These are phyloP conservation scores for Scarus forsteni DNA, from an alignment of 2,797 vertebrate species.

Conservation along the genomic window DNA sequence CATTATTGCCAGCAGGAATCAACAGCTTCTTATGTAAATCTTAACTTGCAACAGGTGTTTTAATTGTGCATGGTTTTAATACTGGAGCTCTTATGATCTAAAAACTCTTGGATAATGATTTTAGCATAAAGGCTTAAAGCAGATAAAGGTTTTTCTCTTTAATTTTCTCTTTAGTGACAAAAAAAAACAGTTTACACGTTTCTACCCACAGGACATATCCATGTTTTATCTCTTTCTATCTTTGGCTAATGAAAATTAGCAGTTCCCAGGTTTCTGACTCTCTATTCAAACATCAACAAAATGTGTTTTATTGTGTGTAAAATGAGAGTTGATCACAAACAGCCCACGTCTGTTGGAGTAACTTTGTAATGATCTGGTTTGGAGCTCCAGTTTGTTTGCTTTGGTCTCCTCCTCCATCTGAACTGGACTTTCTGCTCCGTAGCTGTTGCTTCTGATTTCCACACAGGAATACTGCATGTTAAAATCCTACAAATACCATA, in stretches of 20 bases:
- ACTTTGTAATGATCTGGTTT: neutral
- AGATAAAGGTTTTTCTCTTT: neutral
- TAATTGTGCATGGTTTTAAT: neutral
- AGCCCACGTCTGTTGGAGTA: neutral
- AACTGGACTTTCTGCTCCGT: slow-evolving; percentile 3
- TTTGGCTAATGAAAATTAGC: neutral
- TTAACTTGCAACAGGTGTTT: neutral
- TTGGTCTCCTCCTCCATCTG: slow-evolving; percentile 22
- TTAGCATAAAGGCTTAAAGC: neutral
- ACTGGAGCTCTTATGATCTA: neutral
- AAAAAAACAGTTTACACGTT: neutral
- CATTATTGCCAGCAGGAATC: slow-evolving; percentile 2
- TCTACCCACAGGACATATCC: neutral
- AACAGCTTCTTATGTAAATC: neutral
- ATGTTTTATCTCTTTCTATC: neutral
- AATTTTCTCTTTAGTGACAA: neutral
- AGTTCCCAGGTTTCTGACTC: neutral
- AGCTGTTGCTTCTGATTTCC: slow-evolving; percentile 1
- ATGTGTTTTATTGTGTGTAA: neutral
- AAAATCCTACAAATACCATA: neutral
- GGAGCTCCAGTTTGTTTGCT: slow-evolving; percentile 14
- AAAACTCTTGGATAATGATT: neutral
- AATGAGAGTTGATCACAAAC: slow-evolving; percentile 2
- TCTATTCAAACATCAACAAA: neutral
- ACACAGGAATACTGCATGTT: neutral